Percentiles rank a stretch among this genome's conserved stretches.
These are phyloP conservation scores for Cheilinus undulatus DNA, from an alignment of 2,113 vertebrate genomes.

Conservation along the genomic window DNA sequence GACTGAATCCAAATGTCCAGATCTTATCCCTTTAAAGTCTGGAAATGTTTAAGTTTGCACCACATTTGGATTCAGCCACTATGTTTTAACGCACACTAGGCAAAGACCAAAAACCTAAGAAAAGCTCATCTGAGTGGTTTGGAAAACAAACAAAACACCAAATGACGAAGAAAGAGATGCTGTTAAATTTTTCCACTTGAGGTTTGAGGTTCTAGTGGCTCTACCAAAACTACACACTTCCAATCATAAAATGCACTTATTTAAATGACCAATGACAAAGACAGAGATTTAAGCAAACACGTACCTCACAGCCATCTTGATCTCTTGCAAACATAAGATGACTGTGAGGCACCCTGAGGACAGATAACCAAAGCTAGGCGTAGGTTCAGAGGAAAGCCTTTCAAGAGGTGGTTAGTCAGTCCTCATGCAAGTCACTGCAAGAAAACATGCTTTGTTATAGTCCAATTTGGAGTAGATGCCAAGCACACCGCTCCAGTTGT, in stretches of 20 bases:
- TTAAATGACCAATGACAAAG: too few species aligned
- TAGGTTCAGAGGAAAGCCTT: conserved; percentile 10
- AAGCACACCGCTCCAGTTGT: too few species aligned
- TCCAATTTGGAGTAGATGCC: too few species aligned
- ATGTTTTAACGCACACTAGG: background rate
- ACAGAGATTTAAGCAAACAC: too few species aligned
- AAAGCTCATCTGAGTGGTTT: conserved; percentile 8
- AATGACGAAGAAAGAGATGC: background rate
- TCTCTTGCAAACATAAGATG: too few species aligned
- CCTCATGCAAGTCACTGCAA: conserved; percentile 23
- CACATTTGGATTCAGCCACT: background rate
- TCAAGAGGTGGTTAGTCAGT: background rate
- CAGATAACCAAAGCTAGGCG: background rate
- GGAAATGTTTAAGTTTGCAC: too few species aligned
- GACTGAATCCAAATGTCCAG: background rate
- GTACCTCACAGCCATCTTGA: too few species aligned
- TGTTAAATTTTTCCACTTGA: too few species aligned
- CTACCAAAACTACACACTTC: too few species aligned
- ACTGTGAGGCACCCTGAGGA: conserved; percentile 4
- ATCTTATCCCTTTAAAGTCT: too few species aligned
- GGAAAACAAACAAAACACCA: conserved; percentile 2
- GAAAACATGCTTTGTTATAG: conserved; percentile 14
- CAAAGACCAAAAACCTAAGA: background rate
- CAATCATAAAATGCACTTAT: too few species aligned
- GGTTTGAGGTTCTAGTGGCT: too few species aligned